phyloP scores from a whole-genome alignment of 2,888 invertebrate species.

The Entomobrya proxima region DNA sequence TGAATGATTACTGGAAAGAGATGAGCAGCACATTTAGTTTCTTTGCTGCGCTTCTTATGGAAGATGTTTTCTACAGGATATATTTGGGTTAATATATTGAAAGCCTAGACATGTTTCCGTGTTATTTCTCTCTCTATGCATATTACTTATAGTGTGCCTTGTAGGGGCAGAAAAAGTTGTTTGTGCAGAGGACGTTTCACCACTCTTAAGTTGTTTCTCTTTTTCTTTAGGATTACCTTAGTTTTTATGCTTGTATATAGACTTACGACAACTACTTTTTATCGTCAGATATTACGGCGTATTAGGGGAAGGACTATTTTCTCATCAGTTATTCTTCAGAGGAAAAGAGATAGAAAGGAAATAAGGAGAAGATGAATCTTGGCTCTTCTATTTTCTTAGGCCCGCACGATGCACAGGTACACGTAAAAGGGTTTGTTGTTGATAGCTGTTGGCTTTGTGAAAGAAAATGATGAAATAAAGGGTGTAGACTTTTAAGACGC shows the following conservation, averaged over 20 bases:
- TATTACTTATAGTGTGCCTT: background rate
- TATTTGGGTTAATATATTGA: background rate
- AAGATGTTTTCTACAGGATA: background rate
- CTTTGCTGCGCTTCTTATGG: background rate
- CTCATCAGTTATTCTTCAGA: conserved; percentile 38
- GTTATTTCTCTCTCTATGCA: background rate
- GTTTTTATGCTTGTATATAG: background rate
- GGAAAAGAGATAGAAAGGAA: background rate
- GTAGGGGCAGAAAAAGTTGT: background rate
- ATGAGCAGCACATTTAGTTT: background rate
- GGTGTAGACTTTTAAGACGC: conserved; percentile 25
- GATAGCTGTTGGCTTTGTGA: conserved; percentile 37
- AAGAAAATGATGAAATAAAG: conserved; percentile 46
- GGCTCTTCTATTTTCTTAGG: background rate
- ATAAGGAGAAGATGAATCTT: conserved; percentile 1
- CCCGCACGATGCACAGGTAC: conserved; percentile 35
- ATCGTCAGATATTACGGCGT: background rate
- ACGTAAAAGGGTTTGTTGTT: conserved; percentile 36
- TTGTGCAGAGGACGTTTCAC: conserved; percentile 21
- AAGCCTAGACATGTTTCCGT: background rate
- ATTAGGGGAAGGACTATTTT: conserved; percentile 43
- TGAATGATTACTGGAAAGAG: conserved; percentile 43
- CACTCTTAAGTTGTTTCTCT: conserved; percentile 41
- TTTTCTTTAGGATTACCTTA: conserved; percentile 36
- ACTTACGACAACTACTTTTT: conserved; percentile 9